These are phyloP conservation scores for Paraescarpia echinospica DNA, from an alignment of 1,140 invertebrate species.

Conservation along the genomic window DNA sequence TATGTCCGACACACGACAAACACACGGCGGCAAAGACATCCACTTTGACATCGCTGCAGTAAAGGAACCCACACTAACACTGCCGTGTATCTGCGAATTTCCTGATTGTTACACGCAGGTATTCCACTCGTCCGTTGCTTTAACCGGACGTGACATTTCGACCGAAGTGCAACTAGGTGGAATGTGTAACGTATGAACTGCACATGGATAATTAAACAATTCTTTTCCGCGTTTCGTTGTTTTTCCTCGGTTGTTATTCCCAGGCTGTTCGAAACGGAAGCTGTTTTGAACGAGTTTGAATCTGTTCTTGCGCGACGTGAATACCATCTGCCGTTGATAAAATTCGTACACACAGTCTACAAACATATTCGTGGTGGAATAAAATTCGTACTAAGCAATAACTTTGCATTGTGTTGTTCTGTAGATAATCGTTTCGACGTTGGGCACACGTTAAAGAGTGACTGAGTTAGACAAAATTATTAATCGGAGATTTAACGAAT, in stretches of 20 bases:
- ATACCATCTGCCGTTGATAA: neutral
- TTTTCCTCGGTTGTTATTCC: neutral
- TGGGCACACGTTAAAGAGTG: too few relatives aligned
- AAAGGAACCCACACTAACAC: neutral
- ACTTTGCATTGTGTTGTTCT: neutral
- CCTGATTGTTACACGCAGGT: neutral
- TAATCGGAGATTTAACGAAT: too few relatives aligned
- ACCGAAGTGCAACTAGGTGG: neutral
- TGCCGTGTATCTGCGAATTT: neutral
- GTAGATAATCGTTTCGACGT: too few relatives aligned
- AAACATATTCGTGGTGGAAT: neutral
- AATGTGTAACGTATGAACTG: neutral
- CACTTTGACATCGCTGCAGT: neutral
- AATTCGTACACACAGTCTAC: neutral
- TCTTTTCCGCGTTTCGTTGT: neutral
- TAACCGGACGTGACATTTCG: neutral
- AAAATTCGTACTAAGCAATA: neutral
- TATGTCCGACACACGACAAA: neutral
- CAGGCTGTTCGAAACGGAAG: neutral
- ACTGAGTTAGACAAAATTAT: too few relatives aligned
- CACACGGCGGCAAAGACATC: neutral
- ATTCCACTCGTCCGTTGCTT: neutral
- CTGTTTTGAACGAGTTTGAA: neutral
- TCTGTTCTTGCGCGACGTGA: neutral
- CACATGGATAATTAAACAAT: neutral